phyloP scores from a whole-genome alignment of 1,140 invertebrate genomes.

The Steinernema khuongi region DNA sequence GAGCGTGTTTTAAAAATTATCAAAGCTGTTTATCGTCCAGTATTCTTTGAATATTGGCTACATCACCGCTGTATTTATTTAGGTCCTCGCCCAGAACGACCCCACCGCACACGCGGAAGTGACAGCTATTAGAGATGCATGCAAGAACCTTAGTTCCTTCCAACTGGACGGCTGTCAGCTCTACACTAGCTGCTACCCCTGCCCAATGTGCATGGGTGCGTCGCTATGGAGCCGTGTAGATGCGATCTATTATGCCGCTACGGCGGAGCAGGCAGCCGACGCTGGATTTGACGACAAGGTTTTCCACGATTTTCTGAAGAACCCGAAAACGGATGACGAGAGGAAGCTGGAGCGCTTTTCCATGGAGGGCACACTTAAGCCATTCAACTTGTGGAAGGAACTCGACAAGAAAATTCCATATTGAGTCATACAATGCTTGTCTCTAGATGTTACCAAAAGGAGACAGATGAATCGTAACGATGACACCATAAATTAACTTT shows the following conservation, averaged over 20 bases:
- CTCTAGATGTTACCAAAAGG: too few species aligned
- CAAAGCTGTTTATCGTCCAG: too few species aligned
- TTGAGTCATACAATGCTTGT: too few species aligned
- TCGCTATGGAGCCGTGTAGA: slow-evolving; percentile 51
- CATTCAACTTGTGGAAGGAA: slow-evolving; percentile 41
- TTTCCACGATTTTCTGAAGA: slow-evolving; percentile 52
- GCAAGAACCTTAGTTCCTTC: slow-evolving; percentile 39
- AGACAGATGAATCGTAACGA: too few species aligned
- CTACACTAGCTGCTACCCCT: slow-evolving; percentile 57
- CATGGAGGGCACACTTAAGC: slow-evolving; percentile 29
- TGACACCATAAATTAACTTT: too few species aligned
- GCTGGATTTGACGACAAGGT: slow-evolving; percentile 50
- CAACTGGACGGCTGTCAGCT: slow-evolving; percentile 50
- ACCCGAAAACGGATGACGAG: slow-evolving; percentile 41
- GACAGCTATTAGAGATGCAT: slow-evolving; percentile 55
- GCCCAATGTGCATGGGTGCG: slow-evolving; percentile 58
- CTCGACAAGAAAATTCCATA: slow-evolving; percentile 39
- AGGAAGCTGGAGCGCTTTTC: slow-evolving; percentile 34
- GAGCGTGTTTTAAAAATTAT: too few species aligned
- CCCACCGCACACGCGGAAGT: slow-evolving; percentile 56
- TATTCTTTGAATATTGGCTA: too few species aligned
- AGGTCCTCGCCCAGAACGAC: slow-evolving; percentile 53
- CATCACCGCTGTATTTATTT: slow-evolving; percentile 19
- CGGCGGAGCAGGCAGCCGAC: slow-evolving; percentile 44
- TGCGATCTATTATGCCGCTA: slow-evolving; percentile 54